Evolutionary conservation across 2,113 vertebrate genomes (phyloP).

Genomic region (Prunella himalayana): DNA sequence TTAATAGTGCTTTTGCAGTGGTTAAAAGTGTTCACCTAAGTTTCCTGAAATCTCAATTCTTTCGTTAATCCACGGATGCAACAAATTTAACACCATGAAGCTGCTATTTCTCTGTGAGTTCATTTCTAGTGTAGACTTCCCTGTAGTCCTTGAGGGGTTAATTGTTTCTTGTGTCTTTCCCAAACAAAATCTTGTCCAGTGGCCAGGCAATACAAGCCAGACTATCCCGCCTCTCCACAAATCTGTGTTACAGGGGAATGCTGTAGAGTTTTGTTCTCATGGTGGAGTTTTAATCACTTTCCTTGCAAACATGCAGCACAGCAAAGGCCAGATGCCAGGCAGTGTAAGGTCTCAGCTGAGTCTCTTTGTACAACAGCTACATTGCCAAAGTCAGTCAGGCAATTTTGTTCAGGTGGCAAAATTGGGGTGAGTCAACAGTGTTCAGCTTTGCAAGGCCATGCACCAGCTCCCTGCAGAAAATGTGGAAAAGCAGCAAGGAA

Average conservation of each 20-base stretch:
- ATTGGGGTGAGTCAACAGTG: background rate
- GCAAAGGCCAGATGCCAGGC: background rate
- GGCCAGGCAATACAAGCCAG: background rate
- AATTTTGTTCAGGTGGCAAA: background rate
- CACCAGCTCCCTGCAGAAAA: background rate
- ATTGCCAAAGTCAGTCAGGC: background rate
- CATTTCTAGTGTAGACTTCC: background rate
- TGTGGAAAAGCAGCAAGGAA: background rate
- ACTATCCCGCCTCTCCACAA: background rate
- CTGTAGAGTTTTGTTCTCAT: background rate
- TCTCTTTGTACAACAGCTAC: background rate
- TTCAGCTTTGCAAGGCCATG: background rate
- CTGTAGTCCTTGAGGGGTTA: background rate
- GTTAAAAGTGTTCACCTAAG: background rate
- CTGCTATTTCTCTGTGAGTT: background rate
- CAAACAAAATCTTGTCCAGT: background rate
- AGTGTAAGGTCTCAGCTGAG: background rate
- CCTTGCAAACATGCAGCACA: background rate
- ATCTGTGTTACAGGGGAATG: background rate
- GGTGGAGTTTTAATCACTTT: background rate
- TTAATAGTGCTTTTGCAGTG: background rate
- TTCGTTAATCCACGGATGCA: background rate
- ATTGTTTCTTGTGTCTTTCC: background rate
- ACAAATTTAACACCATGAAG: background rate
- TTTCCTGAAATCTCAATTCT: background rate